Conservation (phyloP, 2,113 vertebrate genomes). For the Centropus bengalensis region DNA sequence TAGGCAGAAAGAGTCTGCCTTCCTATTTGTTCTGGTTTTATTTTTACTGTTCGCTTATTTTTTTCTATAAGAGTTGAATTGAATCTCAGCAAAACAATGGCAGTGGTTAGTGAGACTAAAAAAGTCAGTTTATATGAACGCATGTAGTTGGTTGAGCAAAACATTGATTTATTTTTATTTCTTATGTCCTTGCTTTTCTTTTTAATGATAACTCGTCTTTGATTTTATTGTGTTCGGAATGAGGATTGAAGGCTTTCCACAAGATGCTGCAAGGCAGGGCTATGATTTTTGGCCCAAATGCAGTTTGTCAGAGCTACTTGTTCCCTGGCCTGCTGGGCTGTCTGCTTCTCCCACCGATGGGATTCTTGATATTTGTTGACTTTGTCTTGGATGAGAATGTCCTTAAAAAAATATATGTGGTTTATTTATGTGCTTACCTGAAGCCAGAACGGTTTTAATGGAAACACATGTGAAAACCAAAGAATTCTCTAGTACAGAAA, state of each 20-base stretch:
- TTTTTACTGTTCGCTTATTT: constrained; percentile 28
- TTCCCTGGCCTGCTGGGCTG: neutral
- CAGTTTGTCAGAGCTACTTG: neutral
- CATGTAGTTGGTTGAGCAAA: neutral
- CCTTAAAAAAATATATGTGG: neutral
- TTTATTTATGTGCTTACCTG: constrained; percentile 34
- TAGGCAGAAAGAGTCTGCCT: constrained; percentile 27
- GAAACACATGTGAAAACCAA: neutral
- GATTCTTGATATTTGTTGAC: neutral
- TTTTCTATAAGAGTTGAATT: neutral
- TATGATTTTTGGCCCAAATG: constrained; percentile 4
- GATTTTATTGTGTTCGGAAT: neutral
- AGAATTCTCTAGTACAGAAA: neutral
- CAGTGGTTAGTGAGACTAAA: neutral
- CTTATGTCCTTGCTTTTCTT: neutral
- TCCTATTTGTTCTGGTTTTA: constrained; percentile 34
- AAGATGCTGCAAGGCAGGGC: neutral
- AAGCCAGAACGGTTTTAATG: neutral
- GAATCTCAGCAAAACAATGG: neutral
- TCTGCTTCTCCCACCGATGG: neutral
- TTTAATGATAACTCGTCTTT: neutral
- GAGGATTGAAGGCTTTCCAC: neutral
- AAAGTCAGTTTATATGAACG: neutral
- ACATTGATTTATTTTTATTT: neutral
- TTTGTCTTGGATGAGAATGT: neutral